Evolutionary conservation across 1,140 invertebrate genomes (phyloP), one percentile per base, ranked within the genome.

Genomic region (Plodia interpunctella): DNA sequence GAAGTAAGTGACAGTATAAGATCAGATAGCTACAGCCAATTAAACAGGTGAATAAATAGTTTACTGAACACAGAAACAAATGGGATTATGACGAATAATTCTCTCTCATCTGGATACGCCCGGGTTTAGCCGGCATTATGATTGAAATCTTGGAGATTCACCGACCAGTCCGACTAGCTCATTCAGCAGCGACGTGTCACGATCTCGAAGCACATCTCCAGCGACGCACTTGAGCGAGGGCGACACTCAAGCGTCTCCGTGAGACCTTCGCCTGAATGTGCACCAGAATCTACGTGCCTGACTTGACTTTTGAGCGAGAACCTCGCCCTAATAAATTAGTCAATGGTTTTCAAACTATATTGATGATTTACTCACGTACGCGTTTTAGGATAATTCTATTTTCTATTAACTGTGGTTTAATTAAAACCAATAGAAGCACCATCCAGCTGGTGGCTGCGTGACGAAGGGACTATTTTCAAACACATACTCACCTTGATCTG

Each of bases 401-500:
- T n/a, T n/a, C n/a, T n/a, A n/a, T n/a, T n/a, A n/a, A n/a, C n/a
- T n/a, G n/a, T n/a, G n/a, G n/a, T n/a, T n/a, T n/a, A n/a, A n/a
- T n/a, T n/a, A n/a, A n/a, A n/a, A n/a, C n/a, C n/a, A 35, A 35
- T 35, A 35, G 32, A 56, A 50, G 53, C 38, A 21, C 30, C 32
- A 35, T 35, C 32, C 32, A 35, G 32, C 9, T 13, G 13, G 13
- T 5, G 32, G 13, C 62, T 67, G 68, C 65, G 65, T 74, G 68
- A 63, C 62, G 54, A 63, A 66, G 55, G 67, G 60, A 66, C 52
- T 50, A 53, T 59, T 58, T 60, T 49, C 51, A 58, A 52, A 59
- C 60, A 72, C 59, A 65, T 68, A 68, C 62, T 73, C 57, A 65
- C 77, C 77, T 79, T 77, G 77, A 72, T 77, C 72, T 44, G 62